Evolutionary conservation across 2,113 vertebrate genomes (phyloP), one percentile per base, ranked within the genome.

Genomic region (Erinaceus europaeus): DNA sequence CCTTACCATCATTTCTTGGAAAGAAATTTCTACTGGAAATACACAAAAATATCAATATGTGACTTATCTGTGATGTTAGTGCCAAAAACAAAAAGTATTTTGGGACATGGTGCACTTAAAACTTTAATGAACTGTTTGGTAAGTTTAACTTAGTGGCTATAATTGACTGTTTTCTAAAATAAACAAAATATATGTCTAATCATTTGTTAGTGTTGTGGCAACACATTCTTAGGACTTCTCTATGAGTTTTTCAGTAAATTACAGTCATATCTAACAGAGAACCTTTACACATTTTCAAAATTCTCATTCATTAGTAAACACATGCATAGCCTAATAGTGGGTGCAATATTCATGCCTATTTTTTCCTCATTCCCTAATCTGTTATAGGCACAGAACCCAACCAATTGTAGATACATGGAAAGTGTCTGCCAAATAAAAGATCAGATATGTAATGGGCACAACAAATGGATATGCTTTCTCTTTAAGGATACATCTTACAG

Each of bases 181-280:
- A 48, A 74, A 10, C 29, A 40, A 7, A 73, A 32, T 9, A 55
- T 42, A 36, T 34, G 38, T 12, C 21, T 25, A 4, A 34, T 61
- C 9, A 50, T 8, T 38, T 42, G n/a, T 17, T 4, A 62, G 0
- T 32, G 1, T 0, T 23, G 0, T 2, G 27, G 1, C 5, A 2
- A 34, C 3, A 59, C 23, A 76, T 29, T 1, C 3, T 67, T 5
- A 50, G 3, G 6, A n/a, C n/a, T n/a, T n/a, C n/a, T n/a, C n/a
- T n/a, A n/a, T n/a, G n/a, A n/a, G n/a, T n/a, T n/a, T n/a, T n/a
- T n/a, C n/a, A n/a, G n/a, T n/a, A n/a, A n/a, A n/a, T n/a, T n/a
- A n/a, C n/a, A n/a, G n/a, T n/a, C n/a, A n/a, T n/a, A n/a, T n/a
- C n/a, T n/a, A n/a, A n/a, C n/a, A n/a, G n/a, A n/a, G n/a, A n/a